Evolutionary conservation across 2,888 invertebrate genomes (phyloP).

Genomic region (Pristionchus maxplancki): DNA sequence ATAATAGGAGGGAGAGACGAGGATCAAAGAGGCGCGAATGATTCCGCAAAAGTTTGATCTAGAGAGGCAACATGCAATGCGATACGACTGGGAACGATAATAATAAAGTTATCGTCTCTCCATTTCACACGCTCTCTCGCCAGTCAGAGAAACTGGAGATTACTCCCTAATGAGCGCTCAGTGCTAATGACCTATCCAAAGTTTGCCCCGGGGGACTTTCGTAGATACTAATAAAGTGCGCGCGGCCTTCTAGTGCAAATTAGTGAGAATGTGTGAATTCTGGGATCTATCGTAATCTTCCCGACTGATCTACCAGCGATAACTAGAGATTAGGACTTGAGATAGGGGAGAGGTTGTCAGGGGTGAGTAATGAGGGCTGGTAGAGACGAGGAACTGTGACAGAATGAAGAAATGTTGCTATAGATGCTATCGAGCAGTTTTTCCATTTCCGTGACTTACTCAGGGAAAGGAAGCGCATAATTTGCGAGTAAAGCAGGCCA

Average conservation of each 20-base stretch:
- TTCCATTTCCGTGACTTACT: background rate
- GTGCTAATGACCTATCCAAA: background rate
- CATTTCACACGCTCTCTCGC: background rate
- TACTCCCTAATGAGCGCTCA: background rate
- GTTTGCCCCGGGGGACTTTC: background rate
- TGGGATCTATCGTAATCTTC: background rate
- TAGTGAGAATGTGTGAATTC: background rate
- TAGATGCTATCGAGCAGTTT: background rate
- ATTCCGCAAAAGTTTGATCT: background rate
- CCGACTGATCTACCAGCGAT: background rate
- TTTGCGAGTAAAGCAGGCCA: background rate
- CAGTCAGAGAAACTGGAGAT: too few species aligned
- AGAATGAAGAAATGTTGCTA: background rate
- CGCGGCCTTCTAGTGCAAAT: background rate
- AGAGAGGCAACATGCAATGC: background rate
- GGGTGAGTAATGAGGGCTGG: slow-evolving; percentile 33
- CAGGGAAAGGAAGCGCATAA: background rate
- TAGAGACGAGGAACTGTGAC: background rate
- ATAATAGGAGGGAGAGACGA: background rate
- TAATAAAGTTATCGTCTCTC: background rate
- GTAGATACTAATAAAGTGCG: background rate
- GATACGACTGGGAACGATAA: background rate
- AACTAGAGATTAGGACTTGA: background rate
- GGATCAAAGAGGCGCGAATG: background rate
- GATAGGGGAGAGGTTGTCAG: background rate